A percentile compares a stretch with the other conserved stretches of the same genome.
Evolutionary conservation across 2,888 invertebrate genomes (phyloP).

Genomic region (Phoenoteleia sp.): DNA sequence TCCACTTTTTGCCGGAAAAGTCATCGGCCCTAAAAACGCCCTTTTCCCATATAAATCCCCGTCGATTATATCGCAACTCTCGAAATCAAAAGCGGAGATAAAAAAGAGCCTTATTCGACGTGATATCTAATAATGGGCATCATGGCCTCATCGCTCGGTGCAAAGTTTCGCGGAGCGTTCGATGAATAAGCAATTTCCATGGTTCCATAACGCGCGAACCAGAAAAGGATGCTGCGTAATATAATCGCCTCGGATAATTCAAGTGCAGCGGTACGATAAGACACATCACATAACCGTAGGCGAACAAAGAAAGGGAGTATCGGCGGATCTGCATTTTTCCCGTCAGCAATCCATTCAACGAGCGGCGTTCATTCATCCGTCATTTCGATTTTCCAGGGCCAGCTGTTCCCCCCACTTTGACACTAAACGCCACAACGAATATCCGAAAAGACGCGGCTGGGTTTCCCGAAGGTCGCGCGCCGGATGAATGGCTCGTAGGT

Average conservation of each 20-base stretch:
- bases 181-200: slow-evolving; percentile 59
- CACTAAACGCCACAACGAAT: neutral
- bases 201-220: slow-evolving; percentile 27
- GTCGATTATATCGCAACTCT: slow-evolving; percentile 30
- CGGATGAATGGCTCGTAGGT: slow-evolving; percentile 49
- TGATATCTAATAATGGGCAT: slow-evolving; percentile 41
- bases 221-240: slow-evolving; percentile 54
- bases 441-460: slow-evolving; percentile 36
- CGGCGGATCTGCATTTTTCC: slow-evolving; percentile 29
- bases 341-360: slow-evolving; percentile 27
- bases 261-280: slow-evolving; percentile 46
- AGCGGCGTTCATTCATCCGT: slow-evolving; percentile 50
- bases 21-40: too few species aligned
- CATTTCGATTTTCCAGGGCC: slow-evolving; percentile 53
- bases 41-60: slow-evolving; percentile 4
- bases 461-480: slow-evolving; percentile 41
- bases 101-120: slow-evolving; percentile 29
- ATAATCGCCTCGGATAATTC: slow-evolving; percentile 55
- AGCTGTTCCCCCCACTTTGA: neutral
- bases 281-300: slow-evolving; percentile 27
- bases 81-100: slow-evolving; percentile 26
- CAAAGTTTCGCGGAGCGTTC: slow-evolving; percentile 39
- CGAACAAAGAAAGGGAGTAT: slow-evolving; percentile 39
- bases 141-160: slow-evolving; percentile 25
- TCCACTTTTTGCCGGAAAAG: too few species aligned